Conservation (phyloP, 2,888 invertebrate genomes). For the Ypsolopha sequella region DNA sequence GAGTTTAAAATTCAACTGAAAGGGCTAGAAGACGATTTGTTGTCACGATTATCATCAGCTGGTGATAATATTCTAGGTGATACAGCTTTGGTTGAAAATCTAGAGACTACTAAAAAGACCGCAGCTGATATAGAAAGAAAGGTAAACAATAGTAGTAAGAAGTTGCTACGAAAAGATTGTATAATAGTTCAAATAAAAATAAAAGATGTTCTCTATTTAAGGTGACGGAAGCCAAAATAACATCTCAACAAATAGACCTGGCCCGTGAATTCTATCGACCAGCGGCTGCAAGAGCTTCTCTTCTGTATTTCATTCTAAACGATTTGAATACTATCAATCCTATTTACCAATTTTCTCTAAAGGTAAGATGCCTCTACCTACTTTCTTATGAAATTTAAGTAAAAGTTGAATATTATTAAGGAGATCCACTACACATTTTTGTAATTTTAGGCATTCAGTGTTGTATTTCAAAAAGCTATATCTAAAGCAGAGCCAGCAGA, state of each 20-base stretch:
- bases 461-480: conserved; percentile 98
- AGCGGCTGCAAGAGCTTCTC: conserved; percentile 92
- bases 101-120: conserved; percentile 95
- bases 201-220: conserved; percentile 18
- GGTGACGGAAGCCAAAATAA: conserved; percentile 91
- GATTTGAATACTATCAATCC: conserved; percentile 96
- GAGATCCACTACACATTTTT: not conserved
- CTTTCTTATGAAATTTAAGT: not conserved
- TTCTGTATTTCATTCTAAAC: conserved; percentile 95
- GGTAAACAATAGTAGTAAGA: conserved; percentile 39
- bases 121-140: conserved; percentile 96
- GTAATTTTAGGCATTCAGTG: conserved; percentile 86
- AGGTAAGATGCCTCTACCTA: conserved; percentile 63
- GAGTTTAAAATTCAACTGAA: conserved; percentile 97
- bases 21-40: conserved; percentile 90
- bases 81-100: conserved; percentile 94
- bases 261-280: conserved; percentile 91
- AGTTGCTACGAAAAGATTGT: no score
- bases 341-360: conserved; percentile 96
- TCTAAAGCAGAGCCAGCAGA: conserved; percentile 87
- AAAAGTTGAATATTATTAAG: not conserved
- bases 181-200: not conserved
- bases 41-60: conserved; percentile 91
- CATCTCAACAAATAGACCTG: conserved; percentile 92
- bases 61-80: conserved; percentile 95